phyloP scores from a whole-genome alignment of 2,888 invertebrate species.

The Lampropteryx suffumata region DNA sequence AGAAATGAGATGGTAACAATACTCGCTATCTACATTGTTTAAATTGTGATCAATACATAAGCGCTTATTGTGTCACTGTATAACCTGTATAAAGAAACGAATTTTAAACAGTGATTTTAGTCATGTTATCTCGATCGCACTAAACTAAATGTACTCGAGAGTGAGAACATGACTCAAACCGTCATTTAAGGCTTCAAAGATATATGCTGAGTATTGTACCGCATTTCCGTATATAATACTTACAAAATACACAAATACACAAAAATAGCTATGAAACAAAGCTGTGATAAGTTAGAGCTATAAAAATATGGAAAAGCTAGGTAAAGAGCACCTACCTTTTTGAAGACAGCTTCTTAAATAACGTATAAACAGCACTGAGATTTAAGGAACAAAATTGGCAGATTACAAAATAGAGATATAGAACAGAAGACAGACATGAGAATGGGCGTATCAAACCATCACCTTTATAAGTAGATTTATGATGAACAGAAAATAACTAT shows the following conservation, averaged over 20 bases:
- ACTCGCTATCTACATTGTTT: no score
- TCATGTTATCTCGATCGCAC: no score
- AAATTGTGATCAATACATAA: no score
- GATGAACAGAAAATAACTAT: slow-evolving; percentile 29
- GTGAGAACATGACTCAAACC: no score
- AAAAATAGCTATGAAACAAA: slow-evolving; percentile 32
- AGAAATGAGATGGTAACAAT: slow-evolving; percentile 6
- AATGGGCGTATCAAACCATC: slow-evolving; percentile 78
- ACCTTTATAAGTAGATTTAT: slow-evolving; percentile 69
- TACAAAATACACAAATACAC: slow-evolving; percentile 17
- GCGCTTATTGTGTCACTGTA: no score
- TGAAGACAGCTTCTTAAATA: slow-evolving; percentile 55
- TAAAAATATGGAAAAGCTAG: slow-evolving; percentile 45
- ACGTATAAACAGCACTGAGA: slow-evolving; percentile 39
- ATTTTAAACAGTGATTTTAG: no score
- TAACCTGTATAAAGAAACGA: no score
- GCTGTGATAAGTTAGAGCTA: slow-evolving; percentile 34
- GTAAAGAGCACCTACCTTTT: slow-evolving; percentile 68
- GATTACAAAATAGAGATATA: slow-evolving; percentile 35
- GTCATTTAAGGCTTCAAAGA: no score
- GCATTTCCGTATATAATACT: slow-evolving; percentile 12
- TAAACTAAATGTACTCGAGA: no score
- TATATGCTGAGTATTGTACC: background rate
- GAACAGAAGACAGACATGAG: slow-evolving; percentile 52
- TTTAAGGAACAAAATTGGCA: slow-evolving; percentile 29